These are phyloP conservation scores for Spatula versicolor DNA, from an alignment of 2,797 vertebrate species.

Conservation along the genomic window DNA sequence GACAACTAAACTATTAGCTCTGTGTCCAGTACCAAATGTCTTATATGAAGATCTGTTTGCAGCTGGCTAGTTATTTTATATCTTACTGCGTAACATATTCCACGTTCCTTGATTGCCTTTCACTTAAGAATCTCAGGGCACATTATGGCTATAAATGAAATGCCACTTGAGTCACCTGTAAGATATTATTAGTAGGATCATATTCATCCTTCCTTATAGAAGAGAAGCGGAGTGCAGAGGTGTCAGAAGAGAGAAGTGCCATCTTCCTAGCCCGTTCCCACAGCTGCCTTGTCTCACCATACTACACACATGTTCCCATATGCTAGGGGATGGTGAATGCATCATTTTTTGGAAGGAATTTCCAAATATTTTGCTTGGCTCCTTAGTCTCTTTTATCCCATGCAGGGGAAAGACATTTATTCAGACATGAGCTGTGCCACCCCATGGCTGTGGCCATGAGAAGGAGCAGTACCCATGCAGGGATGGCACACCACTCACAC, in stretches of 20 bases:
- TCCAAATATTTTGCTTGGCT: background rate
- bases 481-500: background rate
- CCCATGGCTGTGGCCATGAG: background rate
- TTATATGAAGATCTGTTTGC: background rate
- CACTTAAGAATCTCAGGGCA: background rate
- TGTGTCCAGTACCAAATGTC: background rate
- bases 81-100: background rate
- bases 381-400: background rate
- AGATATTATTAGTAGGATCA: background rate
- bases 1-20: background rate
- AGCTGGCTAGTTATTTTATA: background rate
- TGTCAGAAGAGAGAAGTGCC: background rate
- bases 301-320: background rate
- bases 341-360: background rate
- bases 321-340: background rate
- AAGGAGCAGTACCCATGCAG: background rate
- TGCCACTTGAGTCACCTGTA: background rate
- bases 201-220: background rate
- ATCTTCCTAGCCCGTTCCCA: accelerated
- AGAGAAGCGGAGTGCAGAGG: background rate
- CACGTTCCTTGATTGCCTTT: background rate
- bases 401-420: background rate
- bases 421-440: background rate
- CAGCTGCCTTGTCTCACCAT: background rate
- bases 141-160: background rate